Conservation (phyloP, 2,797 vertebrate genomes). For the Echiichthys vipera region DNA sequence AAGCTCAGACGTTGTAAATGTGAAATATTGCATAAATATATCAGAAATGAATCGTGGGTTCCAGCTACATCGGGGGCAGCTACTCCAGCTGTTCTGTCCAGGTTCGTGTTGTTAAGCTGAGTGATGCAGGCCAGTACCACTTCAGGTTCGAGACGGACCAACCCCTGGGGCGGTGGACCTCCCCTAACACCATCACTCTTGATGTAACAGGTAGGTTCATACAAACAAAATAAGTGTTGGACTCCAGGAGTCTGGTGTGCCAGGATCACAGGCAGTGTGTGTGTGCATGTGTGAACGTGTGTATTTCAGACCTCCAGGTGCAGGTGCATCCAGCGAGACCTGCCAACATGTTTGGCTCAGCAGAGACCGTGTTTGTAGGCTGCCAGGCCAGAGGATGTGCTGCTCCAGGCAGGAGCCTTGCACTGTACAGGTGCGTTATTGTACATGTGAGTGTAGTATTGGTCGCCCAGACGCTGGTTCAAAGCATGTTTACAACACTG, state of each 20-base stretch:
- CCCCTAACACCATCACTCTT: slow-evolving; percentile 79
- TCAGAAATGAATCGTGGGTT: slow-evolving; percentile 3
- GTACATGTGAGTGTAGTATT: background rate
- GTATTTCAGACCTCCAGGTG: slow-evolving; percentile 83
- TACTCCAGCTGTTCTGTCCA: slow-evolving; percentile 85
- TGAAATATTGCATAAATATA: background rate
- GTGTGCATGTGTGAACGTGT: slow-evolving; percentile 18
- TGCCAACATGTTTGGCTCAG: slow-evolving; percentile 80
- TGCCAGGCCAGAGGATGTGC: slow-evolving; percentile 84
- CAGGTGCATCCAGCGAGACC: slow-evolving; percentile 81
- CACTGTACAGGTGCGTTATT: slow-evolving; percentile 77
- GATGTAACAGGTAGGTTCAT: slow-evolving; percentile 79
- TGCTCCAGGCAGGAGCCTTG: slow-evolving; percentile 77
- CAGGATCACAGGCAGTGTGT: background rate
- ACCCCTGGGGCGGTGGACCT: slow-evolving; percentile 84
- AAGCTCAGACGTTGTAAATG: background rate
- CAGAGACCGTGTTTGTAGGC: slow-evolving; percentile 84
- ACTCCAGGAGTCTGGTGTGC: no score
- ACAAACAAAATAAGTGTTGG: background rate
- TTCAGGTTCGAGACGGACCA: slow-evolving; percentile 87
- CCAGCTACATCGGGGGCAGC: slow-evolving; percentile 80
- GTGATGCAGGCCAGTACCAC: slow-evolving; percentile 84
- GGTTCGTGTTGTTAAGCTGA: slow-evolving; percentile 79
- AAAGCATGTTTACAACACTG: background rate
- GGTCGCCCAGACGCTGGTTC: background rate